Evolutionary conservation across 2,888 invertebrate species (phyloP), one percentile per base, ranked within the genome.

Genomic region (Nephrocerus scutellatus): DNA sequence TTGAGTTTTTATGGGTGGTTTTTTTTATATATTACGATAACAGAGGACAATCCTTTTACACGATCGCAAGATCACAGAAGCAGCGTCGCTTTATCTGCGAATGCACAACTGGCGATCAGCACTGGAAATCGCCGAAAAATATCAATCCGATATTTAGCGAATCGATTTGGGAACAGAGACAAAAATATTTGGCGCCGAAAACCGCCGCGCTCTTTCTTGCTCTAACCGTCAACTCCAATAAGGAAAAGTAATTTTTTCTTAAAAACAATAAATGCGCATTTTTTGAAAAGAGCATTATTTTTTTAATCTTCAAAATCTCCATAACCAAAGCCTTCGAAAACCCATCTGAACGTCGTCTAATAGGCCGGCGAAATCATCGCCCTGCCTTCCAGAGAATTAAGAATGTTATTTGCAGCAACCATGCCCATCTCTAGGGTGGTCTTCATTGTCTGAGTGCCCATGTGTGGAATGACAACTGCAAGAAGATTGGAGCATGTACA

Each of bases 381-480:
- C 54, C 80, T 74, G 13, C 81, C 84, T 15, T 75, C 75, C 8
- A 92, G 71, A 0, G 76, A 86, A 55, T 80, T 79, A 19, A 88
- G 62, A 21, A 91, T 80, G 63, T 93, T 92, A 53, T 79, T 74
- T 0, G 86, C 86, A 3, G 89, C 79, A 19, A 86, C 63, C n/a
- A 74, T 71, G 0, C 81, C 80, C 92, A 93, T 92, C 35, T 78
- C 79, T 30, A 71, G 73, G 48, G 90, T 76, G 0, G 90, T 84
- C 50, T 76, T 76, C 20, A 76, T 56, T 0, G 89, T 89, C 4
- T 90, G 86, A 52, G 88, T 90, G 36, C 88, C 92, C 55, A 93
- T 74, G 70, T 93, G 93, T 2, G 93, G 92, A 8, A 83, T 67
- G 5, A 95, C 68, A 31, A 87, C 88, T 86, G 32, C 0, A 47